Evolutionary conservation across 2,797 vertebrate genomes (phyloP), one percentile per base, ranked within the genome.

Genomic region (Numenius phaeopus): DNA sequence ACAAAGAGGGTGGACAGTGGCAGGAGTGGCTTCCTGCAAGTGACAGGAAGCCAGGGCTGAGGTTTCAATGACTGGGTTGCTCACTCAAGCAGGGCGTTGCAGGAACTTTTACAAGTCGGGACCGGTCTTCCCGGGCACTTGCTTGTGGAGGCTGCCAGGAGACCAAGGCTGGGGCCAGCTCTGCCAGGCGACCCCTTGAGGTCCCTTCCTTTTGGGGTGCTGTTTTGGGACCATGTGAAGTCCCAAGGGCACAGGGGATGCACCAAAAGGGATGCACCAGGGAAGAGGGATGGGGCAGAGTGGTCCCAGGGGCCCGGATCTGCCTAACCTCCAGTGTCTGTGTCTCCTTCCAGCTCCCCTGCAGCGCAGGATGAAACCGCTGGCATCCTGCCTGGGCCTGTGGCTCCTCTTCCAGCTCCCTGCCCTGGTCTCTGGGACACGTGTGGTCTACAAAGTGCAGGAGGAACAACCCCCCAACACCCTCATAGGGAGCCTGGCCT

Each of bases 401-500:
- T 97, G 98, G 96, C 97, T 98, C 87, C 91, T 98, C 42, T 96
- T 98, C 62, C 98, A 98, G 93, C 96, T 97, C 95, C 98, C 52
- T 89, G 83, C 84, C 81, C 96, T 94, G 93, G 97, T 91, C 85
- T 97, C 18, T 11, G 97, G 97, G 95, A 98, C 97, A 2, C 98
- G 96, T 34, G 98, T 97, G 8, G 87, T 98, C 61, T 99, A 99
- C 95, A 99, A 98, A 52, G 98, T 99, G n/a, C 97, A 96, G 0
- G 99, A 99, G 94, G 99, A 99, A 57, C 99, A 99, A 91, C 99
- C 99, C 0, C 99, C 99, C 78, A 99, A 99, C 98, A 99, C 99
- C 1, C 98, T 99, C 81, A 99, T 99, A 12, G 99, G 99, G 59
- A 99, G 99, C 98, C 96, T 99, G 82, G 99, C 99, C 1, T 97